Evolutionary conservation across 2,113 vertebrate species (phyloP).

Genomic region (Onychostruthus taczanowskii): DNA sequence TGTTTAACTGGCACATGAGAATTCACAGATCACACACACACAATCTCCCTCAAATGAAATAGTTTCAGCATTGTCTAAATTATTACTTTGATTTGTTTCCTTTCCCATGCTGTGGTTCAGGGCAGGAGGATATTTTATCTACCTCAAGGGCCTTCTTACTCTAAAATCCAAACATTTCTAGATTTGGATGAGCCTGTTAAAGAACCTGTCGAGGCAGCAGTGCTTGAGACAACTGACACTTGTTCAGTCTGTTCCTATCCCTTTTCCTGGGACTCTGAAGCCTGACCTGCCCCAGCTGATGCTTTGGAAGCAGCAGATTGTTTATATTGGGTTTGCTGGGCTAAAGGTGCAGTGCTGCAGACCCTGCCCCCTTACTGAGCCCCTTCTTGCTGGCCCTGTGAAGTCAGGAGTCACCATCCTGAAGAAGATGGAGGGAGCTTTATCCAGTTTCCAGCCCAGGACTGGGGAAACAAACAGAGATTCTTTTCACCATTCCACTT

Average conservation of each 20-base stretch:
- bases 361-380: not conserved
- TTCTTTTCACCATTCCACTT: not conserved
- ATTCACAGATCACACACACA: not conserved
- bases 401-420: not conserved
- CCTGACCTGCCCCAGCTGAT: not conserved
- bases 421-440: not conserved
- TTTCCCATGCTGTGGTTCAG: not conserved
- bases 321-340: not conserved
- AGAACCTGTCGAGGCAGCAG: fast-evolving
- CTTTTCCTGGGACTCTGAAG: not conserved
- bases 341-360: not conserved
- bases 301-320: not conserved
- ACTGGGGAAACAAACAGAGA: not conserved
- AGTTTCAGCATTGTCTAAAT: not conserved
- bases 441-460: not conserved
- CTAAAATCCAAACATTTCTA: not conserved
- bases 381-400: not conserved
- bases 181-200: not conserved
- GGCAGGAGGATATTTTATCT: not conserved
- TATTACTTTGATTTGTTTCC: not conserved
- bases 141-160: not conserved
- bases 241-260: not conserved
- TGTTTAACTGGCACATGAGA: not conserved
- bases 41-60: not conserved
- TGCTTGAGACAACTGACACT: not conserved